Evolutionary conservation across 2,113 vertebrate species (phyloP), one percentile per base, ranked within the genome.

Genomic region (Solenodon paradoxus): DNA sequence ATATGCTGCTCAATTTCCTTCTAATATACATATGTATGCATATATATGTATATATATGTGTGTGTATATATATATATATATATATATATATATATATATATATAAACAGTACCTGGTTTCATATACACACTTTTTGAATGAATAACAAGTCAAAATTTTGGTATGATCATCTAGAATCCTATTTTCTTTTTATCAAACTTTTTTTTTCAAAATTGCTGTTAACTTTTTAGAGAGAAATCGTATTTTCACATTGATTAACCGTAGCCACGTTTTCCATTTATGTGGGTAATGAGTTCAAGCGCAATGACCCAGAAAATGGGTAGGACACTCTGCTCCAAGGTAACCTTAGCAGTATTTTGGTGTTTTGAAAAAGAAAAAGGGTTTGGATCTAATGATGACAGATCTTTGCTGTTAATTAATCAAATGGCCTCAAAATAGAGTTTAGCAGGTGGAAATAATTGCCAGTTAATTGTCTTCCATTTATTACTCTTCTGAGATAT

Each of bases 381-480:
- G 88, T 80, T n/a, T 93, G 77, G 51, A 97, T 96, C 94, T 97
- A 97, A 98, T 97, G 93, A 97, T 98, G 95, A 98, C 96, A 98
- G 95, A 97, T 97, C 88, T 96, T 97, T 86, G 93, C 75, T 97
- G 86, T 97, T 98, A 98, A 98, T 98, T 98, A 98, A 98, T 98
- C 97, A 98, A 98, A 98, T 97, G 47, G 12, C 95, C 96, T 97
- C 96, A 98, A 98, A 98, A 98, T 96, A 97, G 97, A 98, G 95
- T 98, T 98, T 93, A 98, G 94, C 98, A 98, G 98, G 98, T 98
- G 98, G 97, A 98, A 98, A 98, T 98, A 98, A 98, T 98, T 98
- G 98, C 61, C 84, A 57, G 93, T 85, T 98, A 98, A 98, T 98
- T 98, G 97, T 98, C 91, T 98, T 63, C 92, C 98, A 97, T 98